A percentile compares a stretch with the other conserved stretches of the same genome.
phyloP scores from a whole-genome alignment of 53 echinoderm and acorn worm species.

The Astropecten irregularis region DNA sequence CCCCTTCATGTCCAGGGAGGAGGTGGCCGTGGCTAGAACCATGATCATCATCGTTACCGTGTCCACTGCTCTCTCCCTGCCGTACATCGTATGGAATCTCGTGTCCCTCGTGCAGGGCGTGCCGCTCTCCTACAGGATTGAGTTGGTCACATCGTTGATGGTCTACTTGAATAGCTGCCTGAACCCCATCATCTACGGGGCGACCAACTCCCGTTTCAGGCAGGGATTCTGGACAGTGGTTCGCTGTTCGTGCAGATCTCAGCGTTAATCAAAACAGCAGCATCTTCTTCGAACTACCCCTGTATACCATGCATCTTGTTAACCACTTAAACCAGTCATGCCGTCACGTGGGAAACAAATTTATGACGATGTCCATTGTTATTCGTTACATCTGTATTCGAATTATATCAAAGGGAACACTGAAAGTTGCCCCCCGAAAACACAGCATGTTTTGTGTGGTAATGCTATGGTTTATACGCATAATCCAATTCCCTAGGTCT shows the following conservation, averaged over 20 bases:
- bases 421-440: too few relatives aligned
- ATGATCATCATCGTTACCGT: slow-evolving; percentile 34
- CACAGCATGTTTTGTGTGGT: too few relatives aligned
- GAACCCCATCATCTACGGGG: slow-evolving; percentile 40
- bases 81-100: slow-evolving; percentile 27
- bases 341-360: too few relatives aligned
- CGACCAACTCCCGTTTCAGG: slow-evolving; percentile 28
- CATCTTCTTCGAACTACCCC: neutral
- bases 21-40: slow-evolving; percentile 24
- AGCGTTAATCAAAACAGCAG: neutral
- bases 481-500: too few relatives aligned
- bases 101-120: neutral
- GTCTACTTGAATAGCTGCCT: slow-evolving; percentile 40
- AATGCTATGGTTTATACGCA: too few relatives aligned
- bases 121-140: slow-evolving; percentile 14
- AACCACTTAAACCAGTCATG: too few relatives aligned
- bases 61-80: slow-evolving; percentile 14
- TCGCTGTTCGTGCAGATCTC: neutral
- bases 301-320: too few relatives aligned
- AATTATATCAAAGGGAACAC: too few relatives aligned
- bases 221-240: slow-evolving; percentile 29
- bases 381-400: too few relatives aligned
- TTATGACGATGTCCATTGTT: too few relatives aligned
- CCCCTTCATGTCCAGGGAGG: slow-evolving; percentile 20
- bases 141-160: neutral